Base-by-base conservation (phyloP, 1,140 invertebrate species). In the Mizuhopecten yessoensis region DNA sequence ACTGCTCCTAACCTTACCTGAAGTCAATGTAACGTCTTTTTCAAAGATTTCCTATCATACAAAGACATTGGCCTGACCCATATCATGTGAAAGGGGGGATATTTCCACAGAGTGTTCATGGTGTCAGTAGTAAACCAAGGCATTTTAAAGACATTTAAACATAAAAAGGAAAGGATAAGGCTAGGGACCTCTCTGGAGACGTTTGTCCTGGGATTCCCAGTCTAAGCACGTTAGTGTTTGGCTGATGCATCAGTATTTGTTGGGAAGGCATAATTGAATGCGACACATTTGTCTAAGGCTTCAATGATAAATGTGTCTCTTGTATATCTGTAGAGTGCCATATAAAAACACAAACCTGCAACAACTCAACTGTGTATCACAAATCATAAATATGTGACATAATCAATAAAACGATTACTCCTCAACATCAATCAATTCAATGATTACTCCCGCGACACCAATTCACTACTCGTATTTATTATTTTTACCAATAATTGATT, bases 81-180 rank as follows among this genome's bases (percentile, higher is more conserved):
- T 45, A 45, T 45, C 42, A 1, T 45, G 57, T 0, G 17, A 75
- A 29, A n/a, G 57, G 17, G n/a, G 57, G 57, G n/a, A 7, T 75
- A 1, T 75, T 29, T 75, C 23, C 11, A 11, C n/a, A 75, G 57
- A 75, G 23, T 3, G n/a, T 75, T 75, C 57, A 29, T 13, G 11
- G 57, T 75, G 57, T n/a, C 29, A 75, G n/a, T 13, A 75, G 57
- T 75, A 75, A 75, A 75, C 23, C 29, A 9, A 29, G 57, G 57
- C 57, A 75, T 75, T 75, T 75, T 29, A 75, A 75, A 75, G 57
- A 75, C 45, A 75, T 75, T 29, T 75, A 29, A 75, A 75, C 57
- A 75, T 75, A 75, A 75, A 75, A 75, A 75, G 1, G 57, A 17
- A 75, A 75, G n/a, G 57, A 0, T 45, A 75, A 75, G n/a, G 57